Evolutionary conservation across 2,888 invertebrate species (phyloP), one percentile per base, ranked within the genome.

Genomic region (Microplitis manilae): DNA sequence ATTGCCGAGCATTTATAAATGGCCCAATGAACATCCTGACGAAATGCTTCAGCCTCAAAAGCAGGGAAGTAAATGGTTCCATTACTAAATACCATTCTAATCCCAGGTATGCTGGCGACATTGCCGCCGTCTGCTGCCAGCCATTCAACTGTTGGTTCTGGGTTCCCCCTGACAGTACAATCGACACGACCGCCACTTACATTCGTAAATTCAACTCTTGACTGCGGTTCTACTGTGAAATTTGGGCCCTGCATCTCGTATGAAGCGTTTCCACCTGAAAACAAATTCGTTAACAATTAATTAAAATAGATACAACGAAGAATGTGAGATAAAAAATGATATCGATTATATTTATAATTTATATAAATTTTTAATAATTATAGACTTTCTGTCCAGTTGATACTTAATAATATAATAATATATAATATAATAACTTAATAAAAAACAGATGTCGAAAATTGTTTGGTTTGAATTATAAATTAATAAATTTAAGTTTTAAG

Each of bases 11-110:
- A 92, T 79, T 91, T 91, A 86, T 92, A 92, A 60, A 91, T 89
- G 61, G 92, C 90, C 91, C 92, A 92, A 83, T 92, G 92, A 41
- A 92, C 92, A 85, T 92, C 92, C 86, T 92, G 92, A 70, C 92
- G 90, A 85, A 92, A 92, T 77, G 91, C 91, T 81, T 92, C 92
- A 8, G 92, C 91, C 76, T 91, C 91, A 86, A 92, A 92, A 75
- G 91, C 91, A 9, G 92, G 92, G 85, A 92, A 92, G 83, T 92
- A 90, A 68, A 92, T 88, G 39, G 92, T 91, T 59, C 92, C 92
- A 87, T 92, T 92, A 40, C 91, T 91, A 74, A 91, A 89, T 78
- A 92, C 91, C 83, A 92, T 91, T 59, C 92, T 90, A 80, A 91
- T 90, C 86, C 91, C 87, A 39, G 91, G 91, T 81, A 92, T 91